These are phyloP conservation scores for Rhagium mordax DNA, from an alignment of 2,888 invertebrate genomes.

Conservation along the genomic window DNA sequence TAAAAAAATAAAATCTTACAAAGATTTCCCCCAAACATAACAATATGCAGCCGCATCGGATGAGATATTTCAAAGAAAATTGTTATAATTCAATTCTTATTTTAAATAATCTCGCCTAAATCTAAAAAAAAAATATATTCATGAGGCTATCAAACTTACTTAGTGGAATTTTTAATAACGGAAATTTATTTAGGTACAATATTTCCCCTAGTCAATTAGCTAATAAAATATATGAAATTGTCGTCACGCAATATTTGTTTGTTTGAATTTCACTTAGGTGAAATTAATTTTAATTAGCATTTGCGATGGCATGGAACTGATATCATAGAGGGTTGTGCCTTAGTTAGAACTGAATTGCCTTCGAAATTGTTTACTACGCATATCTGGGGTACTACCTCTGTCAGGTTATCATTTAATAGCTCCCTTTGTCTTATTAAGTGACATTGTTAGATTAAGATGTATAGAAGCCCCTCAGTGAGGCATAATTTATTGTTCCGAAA, in stretches of 20 bases:
- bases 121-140: no score
- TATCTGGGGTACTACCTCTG: slow-evolving; percentile 1
- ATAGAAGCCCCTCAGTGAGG: neutral
- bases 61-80: no score
- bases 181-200: no score
- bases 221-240: neutral
- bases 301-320: neutral
- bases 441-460: slow-evolving; percentile 22
- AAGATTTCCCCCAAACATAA: no score
- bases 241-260: neutral
- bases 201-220: neutral
- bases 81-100: no score
- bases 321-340: slow-evolving; percentile 5
- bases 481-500: neutral
- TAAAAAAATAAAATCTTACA: no score
- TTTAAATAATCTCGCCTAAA: no score
- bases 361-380: slow-evolving; percentile 15
- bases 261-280: neutral
- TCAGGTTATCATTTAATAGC: slow-evolving; percentile 30
- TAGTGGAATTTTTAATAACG: no score
- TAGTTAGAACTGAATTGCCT: neutral
- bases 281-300: slow-evolving; percentile 21
- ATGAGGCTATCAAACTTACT: no score
- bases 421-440: slow-evolving; percentile 21
- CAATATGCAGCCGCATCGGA: no score